These are phyloP conservation scores for Gymnorhina tibicen DNA, from an alignment of 2,113 vertebrate genomes.

Conservation along the genomic window DNA sequence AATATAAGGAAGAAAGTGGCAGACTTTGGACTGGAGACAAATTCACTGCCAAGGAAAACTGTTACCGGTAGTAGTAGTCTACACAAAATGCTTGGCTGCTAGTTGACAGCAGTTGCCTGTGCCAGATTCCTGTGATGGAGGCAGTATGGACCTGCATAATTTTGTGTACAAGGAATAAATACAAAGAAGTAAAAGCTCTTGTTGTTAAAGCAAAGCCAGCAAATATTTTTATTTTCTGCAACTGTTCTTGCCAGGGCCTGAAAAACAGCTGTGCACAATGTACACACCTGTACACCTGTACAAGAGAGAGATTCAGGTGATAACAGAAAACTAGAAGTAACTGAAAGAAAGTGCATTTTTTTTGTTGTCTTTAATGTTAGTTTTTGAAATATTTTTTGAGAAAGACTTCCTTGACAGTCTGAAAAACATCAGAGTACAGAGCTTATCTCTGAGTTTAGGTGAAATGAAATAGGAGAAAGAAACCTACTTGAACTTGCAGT, in stretches of 20 bases:
- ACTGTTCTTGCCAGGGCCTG: slow-evolving; percentile 17
- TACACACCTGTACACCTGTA: slow-evolving; percentile 36
- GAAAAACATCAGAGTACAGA: background rate
- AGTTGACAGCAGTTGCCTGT: background rate
- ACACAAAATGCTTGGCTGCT: slow-evolving; percentile 40
- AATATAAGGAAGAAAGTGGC: background rate
- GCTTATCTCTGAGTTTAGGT: background rate
- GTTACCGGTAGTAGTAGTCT: background rate
- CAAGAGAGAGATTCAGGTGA: background rate
- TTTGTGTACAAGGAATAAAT: background rate
- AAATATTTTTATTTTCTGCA: slow-evolving; percentile 68
- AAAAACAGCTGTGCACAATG: background rate
- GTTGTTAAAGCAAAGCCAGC: background rate
- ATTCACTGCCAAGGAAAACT: slow-evolving; percentile 35
- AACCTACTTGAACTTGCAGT: background rate
- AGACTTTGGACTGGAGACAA: slow-evolving; percentile 1
- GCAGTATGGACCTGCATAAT: background rate
- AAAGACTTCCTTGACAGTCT: background rate
- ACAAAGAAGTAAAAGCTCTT: slow-evolving; percentile 32
- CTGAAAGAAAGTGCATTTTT: background rate
- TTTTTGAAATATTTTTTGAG: slow-evolving; percentile 6
- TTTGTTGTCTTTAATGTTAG: background rate
- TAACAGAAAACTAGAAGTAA: background rate
- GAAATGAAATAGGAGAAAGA: background rate
- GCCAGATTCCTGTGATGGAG: slow-evolving; percentile 34